A percentile compares a stretch with the other conserved stretches of the same genome.
Conservation (phyloP, 2,113 vertebrate species). For the Euleptes europaea region DNA sequence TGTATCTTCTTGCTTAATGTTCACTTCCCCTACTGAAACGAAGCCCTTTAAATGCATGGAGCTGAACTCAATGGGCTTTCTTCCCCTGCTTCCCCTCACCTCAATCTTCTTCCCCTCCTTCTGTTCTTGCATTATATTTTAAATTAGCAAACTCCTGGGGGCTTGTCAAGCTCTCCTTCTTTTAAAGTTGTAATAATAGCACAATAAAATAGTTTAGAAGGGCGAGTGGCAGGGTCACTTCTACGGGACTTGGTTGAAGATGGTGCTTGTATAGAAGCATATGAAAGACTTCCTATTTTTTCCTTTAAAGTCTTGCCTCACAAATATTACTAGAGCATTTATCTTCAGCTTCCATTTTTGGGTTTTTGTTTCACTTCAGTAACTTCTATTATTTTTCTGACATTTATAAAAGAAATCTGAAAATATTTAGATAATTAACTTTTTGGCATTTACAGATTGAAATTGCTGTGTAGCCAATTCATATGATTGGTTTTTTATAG, state of each 20-base stretch:
- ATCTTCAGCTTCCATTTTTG: background rate
- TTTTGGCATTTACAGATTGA: conserved; percentile 34
- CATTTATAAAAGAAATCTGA: conserved; percentile 35
- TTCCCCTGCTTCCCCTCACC: too few species aligned
- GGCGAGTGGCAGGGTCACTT: background rate
- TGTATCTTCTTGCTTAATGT: background rate
- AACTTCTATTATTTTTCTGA: conserved; percentile 33
- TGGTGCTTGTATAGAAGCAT: background rate
- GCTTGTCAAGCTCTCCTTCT: background rate
- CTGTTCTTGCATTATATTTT: too few species aligned
- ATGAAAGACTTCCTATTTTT: background rate
- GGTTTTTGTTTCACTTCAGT: conserved; percentile 27
- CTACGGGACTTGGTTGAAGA: background rate
- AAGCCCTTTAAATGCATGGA: too few species aligned
- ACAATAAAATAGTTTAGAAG: background rate
- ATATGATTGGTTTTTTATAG: conserved; percentile 21
- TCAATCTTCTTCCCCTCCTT: too few species aligned
- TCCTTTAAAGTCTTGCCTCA: conserved; percentile 9
- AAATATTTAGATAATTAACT: conserved; percentile 46
- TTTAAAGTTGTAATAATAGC: background rate
- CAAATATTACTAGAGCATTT: conserved; percentile 28
- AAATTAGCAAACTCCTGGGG: too few species aligned
- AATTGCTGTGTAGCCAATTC: conserved; percentile 32
- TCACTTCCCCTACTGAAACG: too few species aligned
- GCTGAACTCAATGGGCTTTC: too few species aligned